These are phyloP conservation scores for Oscheius onirici DNA, from an alignment of 2,888 invertebrate species.

Conservation along the genomic window DNA sequence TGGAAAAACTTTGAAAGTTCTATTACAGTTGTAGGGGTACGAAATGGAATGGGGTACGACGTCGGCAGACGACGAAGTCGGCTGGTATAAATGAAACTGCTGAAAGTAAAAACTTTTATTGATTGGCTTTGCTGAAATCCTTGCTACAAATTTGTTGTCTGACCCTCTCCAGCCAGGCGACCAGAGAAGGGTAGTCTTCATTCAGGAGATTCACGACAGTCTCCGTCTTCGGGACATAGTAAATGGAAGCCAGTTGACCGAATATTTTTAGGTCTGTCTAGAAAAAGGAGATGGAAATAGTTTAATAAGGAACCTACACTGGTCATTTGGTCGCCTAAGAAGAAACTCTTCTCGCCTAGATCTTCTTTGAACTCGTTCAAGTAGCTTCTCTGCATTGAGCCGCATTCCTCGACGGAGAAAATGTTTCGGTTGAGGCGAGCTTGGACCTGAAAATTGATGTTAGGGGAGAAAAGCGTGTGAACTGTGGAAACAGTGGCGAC, in stretches of 20 bases:
- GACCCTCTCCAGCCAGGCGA: conserved; percentile 18
- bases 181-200: conserved; percentile 16
- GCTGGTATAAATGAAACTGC: no score
- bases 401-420: conserved; percentile 33
- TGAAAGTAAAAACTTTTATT: no score
- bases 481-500: no score
- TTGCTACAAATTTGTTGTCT: conserved; percentile 9
- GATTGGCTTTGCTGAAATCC: not conserved
- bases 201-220: conserved; percentile 1
- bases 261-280: conserved; percentile 21
- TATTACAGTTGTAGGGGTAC: no score
- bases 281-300: not conserved
- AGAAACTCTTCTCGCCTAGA: conserved; percentile 90
- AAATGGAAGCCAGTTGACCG: conserved; percentile 30
- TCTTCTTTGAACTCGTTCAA: conserved; percentile 88
- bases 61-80: no score
- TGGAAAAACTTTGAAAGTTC: no score
- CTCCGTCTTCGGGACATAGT: conserved; percentile 20
- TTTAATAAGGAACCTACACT: not conserved
- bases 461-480: no score
- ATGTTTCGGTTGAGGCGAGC: not conserved
- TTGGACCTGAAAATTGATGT: not conserved
- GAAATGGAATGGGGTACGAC: no score
- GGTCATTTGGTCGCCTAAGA: conserved; percentile 90
- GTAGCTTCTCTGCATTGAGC: conserved; percentile 76